phyloP scores from a whole-genome alignment of 1,140 invertebrate genomes.

The Aplysia californica region DNA sequence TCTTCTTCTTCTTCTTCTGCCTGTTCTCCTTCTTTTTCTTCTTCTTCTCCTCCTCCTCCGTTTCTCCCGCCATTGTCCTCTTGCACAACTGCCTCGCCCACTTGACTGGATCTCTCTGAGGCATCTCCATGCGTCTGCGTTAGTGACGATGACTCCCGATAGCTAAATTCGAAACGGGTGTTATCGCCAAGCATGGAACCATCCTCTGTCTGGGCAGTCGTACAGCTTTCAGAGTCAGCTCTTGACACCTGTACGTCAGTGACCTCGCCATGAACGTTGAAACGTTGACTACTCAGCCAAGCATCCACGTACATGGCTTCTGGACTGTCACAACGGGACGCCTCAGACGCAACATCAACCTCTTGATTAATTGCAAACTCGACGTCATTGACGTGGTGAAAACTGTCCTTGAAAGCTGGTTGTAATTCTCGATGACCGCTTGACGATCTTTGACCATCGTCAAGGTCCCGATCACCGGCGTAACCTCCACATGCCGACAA shows the following conservation, averaged over 20 bases:
- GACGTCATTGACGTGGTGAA: constrained; percentile 7
- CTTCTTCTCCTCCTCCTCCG: not conserved
- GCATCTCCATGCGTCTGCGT: no score
- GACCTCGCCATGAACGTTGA: no score
- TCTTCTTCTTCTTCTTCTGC: constrained; percentile 8
- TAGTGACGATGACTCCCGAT: constrained; percentile 1
- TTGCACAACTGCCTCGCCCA: no score
- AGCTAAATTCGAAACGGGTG: constrained; percentile 20
- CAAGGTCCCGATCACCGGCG: not conserved
- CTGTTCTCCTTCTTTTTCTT: not conserved
- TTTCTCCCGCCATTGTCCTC: not conserved
- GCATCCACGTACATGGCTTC: not conserved
- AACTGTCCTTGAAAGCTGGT: constrained; percentile 8
- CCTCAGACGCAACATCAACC: not conserved
- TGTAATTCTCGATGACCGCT: not conserved
- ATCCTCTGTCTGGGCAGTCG: no score
- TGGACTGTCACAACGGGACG: not conserved
- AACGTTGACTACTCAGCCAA: no score
- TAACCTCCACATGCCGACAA: not conserved
- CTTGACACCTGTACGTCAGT: no score
- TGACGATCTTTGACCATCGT: not conserved
- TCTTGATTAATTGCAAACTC: not conserved
- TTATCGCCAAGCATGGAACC: not conserved
- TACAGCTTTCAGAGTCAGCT: no score
- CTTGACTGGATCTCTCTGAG: no score